Evolutionary conservation across 2,113 vertebrate genomes (phyloP).

Genomic region (Heterocephalus glaber): DNA sequence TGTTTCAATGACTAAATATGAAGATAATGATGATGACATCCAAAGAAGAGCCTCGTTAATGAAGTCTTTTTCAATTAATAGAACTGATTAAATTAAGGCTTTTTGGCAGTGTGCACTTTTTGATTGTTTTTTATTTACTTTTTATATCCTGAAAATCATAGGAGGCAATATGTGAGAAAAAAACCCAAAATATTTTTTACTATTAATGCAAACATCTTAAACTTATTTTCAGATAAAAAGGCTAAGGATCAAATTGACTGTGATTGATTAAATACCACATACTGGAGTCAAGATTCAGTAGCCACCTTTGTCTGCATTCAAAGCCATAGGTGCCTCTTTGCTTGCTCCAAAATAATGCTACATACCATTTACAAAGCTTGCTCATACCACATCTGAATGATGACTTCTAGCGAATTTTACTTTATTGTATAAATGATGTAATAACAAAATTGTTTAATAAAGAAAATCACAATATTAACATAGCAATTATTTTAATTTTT

Average conservation of each 20-base stretch:
- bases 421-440: not conserved
- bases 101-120: not conserved
- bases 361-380: not conserved
- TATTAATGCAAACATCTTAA: slow-evolving; percentile 36
- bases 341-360: not conserved
- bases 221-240: not conserved
- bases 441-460: slow-evolving; percentile 11
- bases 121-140: not conserved
- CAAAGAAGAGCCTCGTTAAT: not conserved
- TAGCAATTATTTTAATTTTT: not conserved
- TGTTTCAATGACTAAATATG: not conserved
- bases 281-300: not conserved
- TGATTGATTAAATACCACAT: slow-evolving; percentile 8
- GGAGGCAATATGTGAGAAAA: not conserved
- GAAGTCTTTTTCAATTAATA: not conserved
- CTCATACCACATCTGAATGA: not conserved
- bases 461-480: not conserved
- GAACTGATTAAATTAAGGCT: not conserved
- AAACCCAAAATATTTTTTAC: slow-evolving; percentile 1
- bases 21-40: not conserved
- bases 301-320: not conserved
- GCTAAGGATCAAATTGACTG: not conserved
- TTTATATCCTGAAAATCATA: not conserved
- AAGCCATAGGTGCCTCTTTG: not conserved
- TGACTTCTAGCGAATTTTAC: slow-evolving; percentile 10